Percentiles rank a stretch among this genome's conserved stretches.
These are phyloP conservation scores for Lasioglossum oenotherae DNA, from an alignment of 2,888 invertebrate species.

Conservation along the genomic window DNA sequence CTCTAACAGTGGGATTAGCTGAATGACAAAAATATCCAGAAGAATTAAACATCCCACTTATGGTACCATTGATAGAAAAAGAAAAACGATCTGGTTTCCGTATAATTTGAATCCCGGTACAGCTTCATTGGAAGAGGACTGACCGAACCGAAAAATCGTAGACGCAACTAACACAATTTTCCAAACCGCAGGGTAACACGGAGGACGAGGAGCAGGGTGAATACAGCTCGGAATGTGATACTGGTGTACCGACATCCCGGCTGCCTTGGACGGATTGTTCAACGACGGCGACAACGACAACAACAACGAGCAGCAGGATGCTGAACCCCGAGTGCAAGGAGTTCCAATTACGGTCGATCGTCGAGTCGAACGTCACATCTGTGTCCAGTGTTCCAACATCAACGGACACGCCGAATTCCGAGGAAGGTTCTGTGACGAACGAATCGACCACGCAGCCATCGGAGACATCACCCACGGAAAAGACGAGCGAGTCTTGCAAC, in stretches of 20 bases:
- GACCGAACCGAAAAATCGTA: not conserved
- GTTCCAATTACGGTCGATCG: slow-evolving; percentile 72
- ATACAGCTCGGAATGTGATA: slow-evolving; percentile 80
- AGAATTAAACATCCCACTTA: not conserved
- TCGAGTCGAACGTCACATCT: slow-evolving; percentile 32
- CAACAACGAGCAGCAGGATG: slow-evolving; percentile 62
- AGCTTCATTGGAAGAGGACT: not conserved
- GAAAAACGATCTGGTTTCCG: not conserved
- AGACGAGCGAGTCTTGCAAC: slow-evolving; percentile 42
- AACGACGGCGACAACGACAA: slow-evolving; percentile 51
- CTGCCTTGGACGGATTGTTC: slow-evolving; percentile 71
- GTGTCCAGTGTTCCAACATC: slow-evolving; percentile 26
- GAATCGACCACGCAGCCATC: slow-evolving; percentile 25
- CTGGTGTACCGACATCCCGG: slow-evolving; percentile 71
- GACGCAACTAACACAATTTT: not conserved
- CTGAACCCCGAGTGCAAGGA: slow-evolving; percentile 83
- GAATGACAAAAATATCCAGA: not conserved
- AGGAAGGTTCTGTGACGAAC: slow-evolving; percentile 25
- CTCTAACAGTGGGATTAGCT: not conserved
- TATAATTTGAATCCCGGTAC: not conserved
- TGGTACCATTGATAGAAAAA: no score
- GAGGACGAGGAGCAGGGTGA: slow-evolving; percentile 80
- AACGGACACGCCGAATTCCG: slow-evolving; percentile 37
- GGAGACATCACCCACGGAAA: slow-evolving; percentile 12
- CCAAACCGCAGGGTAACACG: slow-evolving; percentile 67